These are phyloP conservation scores for Lymantria dispar DNA, from an alignment of 2,888 invertebrate species.

Conservation along the genomic window DNA sequence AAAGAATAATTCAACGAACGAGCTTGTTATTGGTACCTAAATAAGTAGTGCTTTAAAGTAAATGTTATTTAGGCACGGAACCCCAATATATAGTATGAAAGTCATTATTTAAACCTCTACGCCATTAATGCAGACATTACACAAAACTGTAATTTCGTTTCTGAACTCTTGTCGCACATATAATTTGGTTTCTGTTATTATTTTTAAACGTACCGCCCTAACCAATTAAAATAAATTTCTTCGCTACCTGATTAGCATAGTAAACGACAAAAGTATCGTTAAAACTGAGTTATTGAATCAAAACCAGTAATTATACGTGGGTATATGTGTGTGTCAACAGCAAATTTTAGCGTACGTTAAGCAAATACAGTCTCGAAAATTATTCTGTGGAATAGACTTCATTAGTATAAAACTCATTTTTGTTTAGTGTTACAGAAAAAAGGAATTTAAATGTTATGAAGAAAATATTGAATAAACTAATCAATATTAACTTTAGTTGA, in stretches of 20 bases:
- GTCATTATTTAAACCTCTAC: not conserved
- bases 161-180: not conserved
- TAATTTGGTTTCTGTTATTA: not conserved
- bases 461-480: too few species aligned
- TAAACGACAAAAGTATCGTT: conserved; percentile 20
- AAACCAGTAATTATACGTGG: not conserved
- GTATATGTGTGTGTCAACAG: not conserved
- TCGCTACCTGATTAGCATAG: conserved; percentile 20
- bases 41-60: not conserved
- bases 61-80: not conserved
- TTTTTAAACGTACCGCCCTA: not conserved
- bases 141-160: not conserved
- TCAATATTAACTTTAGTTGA: too few species aligned
- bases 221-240: conserved; percentile 11
- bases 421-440: too few species aligned
- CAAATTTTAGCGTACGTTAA: not conserved
- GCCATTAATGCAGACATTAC: not conserved
- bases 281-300: conserved; percentile 3
- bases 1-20: too few species aligned
- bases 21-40: too few species aligned
- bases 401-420: too few species aligned
- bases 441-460: too few species aligned
- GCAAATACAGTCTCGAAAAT: not conserved
- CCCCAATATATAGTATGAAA: not conserved
- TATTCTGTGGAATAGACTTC: not conserved